A percentile compares a stretch with the other conserved stretches of the same genome.
Conservation (phyloP, 2,888 invertebrate species). For the Bombyx huttoni region DNA sequence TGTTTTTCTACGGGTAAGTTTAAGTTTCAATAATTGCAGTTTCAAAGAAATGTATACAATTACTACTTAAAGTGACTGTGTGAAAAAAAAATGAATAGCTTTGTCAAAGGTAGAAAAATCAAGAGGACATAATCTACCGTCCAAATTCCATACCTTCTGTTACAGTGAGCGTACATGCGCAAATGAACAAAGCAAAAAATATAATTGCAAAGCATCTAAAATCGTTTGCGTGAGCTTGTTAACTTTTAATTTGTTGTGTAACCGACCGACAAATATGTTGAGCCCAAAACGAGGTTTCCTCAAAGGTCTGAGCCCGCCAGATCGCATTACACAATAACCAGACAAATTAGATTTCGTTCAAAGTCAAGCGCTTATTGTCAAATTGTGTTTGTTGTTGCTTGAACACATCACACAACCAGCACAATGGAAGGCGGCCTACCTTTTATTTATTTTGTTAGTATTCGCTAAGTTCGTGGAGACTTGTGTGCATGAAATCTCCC, state of each 20-base stretch:
- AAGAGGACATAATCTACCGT: constrained; percentile 15
- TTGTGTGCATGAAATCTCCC: no score
- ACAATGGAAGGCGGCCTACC: constrained; percentile 46
- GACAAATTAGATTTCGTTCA: constrained; percentile 70
- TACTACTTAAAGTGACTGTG: neutral
- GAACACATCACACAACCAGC: constrained; percentile 56
- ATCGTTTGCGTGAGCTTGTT: constrained; percentile 59
- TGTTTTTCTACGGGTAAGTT: constrained; percentile 21
- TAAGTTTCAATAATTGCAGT: neutral
- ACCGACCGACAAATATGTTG: constrained; percentile 61
- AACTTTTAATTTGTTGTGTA: constrained; percentile 69
- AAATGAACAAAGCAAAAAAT: constrained; percentile 40
- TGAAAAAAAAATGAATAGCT: constrained; percentile 7
- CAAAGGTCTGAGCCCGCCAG: constrained; percentile 41
- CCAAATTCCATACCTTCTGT: constrained; percentile 22
- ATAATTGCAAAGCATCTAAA: constrained; percentile 38
- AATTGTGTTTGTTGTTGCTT: constrained; percentile 56
- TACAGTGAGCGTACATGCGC: constrained; percentile 51
- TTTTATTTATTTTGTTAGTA: neutral
- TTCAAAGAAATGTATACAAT: neutral
- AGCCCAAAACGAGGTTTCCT: constrained; percentile 37
- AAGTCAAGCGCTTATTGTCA: constrained; percentile 68
- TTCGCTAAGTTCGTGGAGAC: no score
- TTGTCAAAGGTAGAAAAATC: constrained; percentile 2
- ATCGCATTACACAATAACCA: constrained; percentile 68